These are phyloP conservation scores for Eremobia ochroleuca DNA, from an alignment of 2,888 invertebrate genomes.

Conservation along the genomic window DNA sequence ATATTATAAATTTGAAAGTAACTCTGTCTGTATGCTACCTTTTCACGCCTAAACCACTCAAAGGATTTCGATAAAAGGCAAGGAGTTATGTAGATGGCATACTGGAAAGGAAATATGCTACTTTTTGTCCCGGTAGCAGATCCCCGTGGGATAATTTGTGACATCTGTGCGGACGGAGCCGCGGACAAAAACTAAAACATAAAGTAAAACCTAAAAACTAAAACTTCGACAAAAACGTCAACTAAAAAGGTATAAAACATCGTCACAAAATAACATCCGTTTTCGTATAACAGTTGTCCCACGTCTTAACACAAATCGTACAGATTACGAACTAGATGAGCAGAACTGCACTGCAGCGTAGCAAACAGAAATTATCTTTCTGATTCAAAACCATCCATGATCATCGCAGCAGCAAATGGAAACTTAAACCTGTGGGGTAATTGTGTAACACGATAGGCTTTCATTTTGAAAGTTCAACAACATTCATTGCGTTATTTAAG, in stretches of 20 bases:
- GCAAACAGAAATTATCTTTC: too few relatives aligned
- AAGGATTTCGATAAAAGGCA: too few relatives aligned
- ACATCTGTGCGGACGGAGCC: too few relatives aligned
- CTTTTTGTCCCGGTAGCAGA: too few relatives aligned
- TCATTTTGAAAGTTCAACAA: neutral
- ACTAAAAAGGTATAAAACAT: neutral
- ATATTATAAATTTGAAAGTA: neutral
- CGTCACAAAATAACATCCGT: neutral
- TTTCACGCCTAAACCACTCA: too few relatives aligned
- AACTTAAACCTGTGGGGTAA: neutral
- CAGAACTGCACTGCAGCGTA: neutral
- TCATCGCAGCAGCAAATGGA: neutral
- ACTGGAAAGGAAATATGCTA: too few relatives aligned
- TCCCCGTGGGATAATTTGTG: too few relatives aligned
- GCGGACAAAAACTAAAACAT: too few relatives aligned
- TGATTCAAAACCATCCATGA: neutral
- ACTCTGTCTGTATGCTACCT: neutral
- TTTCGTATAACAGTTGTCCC: neutral
- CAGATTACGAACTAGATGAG: neutral
- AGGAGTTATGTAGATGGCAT: too few relatives aligned
- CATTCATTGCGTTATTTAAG: neutral
- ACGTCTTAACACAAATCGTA: slow-evolving; percentile 1
- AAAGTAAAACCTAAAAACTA: neutral
- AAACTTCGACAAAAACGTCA: neutral
- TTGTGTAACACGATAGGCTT: neutral